These are phyloP conservation scores for Parnassius smintheus DNA, from an alignment of 2,888 invertebrate species.

Conservation along the genomic window DNA sequence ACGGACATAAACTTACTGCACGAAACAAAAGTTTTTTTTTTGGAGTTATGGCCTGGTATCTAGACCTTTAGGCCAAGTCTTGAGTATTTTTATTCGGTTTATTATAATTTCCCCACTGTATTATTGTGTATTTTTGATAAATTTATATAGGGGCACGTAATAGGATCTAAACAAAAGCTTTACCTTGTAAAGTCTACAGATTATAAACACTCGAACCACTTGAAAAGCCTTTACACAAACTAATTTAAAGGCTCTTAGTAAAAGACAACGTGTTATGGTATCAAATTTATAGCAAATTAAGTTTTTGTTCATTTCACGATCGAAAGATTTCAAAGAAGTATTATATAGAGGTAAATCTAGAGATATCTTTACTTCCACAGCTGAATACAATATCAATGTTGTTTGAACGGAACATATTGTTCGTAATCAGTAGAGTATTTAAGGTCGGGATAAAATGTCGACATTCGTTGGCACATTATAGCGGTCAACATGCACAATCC, in stretches of 20 bases:
- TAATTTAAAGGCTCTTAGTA: not conserved
- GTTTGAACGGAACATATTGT: not conserved
- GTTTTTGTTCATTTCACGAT: slow-evolving; percentile 40
- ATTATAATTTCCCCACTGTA: too few species aligned
- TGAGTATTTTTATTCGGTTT: too few species aligned
- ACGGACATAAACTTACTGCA: slow-evolving; percentile 23
- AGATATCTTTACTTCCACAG: not conserved
- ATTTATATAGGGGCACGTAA: too few species aligned
- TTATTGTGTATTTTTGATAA: too few species aligned
- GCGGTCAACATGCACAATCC: too few species aligned
- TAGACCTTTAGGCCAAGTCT: too few species aligned
- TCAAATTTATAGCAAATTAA: slow-evolving; percentile 61
- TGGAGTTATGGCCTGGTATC: too few species aligned
- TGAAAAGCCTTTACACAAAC: not conserved
- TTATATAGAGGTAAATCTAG: slow-evolving; percentile 22
- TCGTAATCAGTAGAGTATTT: too few species aligned
- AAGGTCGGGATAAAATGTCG: too few species aligned
- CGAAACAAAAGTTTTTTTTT: slow-evolving; percentile 11
- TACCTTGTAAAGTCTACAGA: too few species aligned
- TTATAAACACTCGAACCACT: too few species aligned
- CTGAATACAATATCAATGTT: not conserved
- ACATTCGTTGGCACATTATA: too few species aligned
- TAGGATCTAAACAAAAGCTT: not conserved
- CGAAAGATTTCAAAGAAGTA: slow-evolving; percentile 46
- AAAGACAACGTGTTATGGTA: slow-evolving; percentile 42